Base-by-base conservation (phyloP, 2,797 vertebrate species). In the Acestrorhynchus altus region DNA sequence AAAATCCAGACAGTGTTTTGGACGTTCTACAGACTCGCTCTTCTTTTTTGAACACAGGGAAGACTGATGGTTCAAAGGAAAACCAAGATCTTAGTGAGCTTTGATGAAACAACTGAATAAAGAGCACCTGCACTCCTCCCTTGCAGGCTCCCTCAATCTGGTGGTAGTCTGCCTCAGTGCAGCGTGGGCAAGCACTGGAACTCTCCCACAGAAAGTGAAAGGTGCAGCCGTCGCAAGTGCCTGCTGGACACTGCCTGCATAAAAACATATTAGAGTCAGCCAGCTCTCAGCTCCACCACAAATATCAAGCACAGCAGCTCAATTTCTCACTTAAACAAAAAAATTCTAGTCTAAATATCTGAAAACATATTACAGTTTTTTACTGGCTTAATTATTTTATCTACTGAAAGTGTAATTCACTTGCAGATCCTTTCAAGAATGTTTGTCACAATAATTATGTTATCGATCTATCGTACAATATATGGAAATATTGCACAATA, bases 121-220 rank as follows among this genome's bases (percentile, higher is more conserved):
- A 76, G 20, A 42, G 63, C 54, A 96, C 98, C 97, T 98, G 97
- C 28, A 95, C 88, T 82, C 95, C 95, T 64, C 93, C 93, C 80
- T 94, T 96, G 89, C 98, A 99, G 72, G 94, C 97, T 68, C 96
- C 96, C 71, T 98, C 97, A 47, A 99, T 98, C 84, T 93, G 93
- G 0, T 98, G 97, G 85, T 95, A 98, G 88, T 99, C 96, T 35
- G 91, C 91, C 54, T 94, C 91, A 0, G 95, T 95, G 87, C 98
- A 99, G 63, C 95, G 94, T 12, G 97, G 97, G 83, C 98, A 99
- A 18, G 96, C 96, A 67, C 95, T 96, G 0, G 94, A 93, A 76
- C 96, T 98, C 86, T 99, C 96, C 98, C 97, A 99, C 7, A 99
- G 79, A 73, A 99, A 98, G 85, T 94, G 85, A 87, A 99, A 99